These are phyloP conservation scores for Microcebus tavaratra DNA, from an alignment of 2,113 vertebrate species.

Conservation along the genomic window DNA sequence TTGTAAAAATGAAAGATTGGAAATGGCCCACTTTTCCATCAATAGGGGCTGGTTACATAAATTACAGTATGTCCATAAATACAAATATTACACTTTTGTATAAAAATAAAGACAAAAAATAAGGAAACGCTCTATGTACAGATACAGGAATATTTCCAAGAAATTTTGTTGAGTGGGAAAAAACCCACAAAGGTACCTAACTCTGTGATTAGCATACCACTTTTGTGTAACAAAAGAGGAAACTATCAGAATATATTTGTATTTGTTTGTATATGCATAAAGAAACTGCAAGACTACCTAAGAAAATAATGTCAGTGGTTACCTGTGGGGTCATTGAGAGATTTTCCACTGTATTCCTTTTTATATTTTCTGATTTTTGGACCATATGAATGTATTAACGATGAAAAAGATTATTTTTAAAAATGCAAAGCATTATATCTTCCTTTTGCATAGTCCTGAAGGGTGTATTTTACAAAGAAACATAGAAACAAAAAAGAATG, in stretches of 20 bases:
- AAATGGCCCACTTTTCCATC: neutral
- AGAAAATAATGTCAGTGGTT: neutral
- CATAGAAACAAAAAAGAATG: neutral
- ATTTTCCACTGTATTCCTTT: neutral
- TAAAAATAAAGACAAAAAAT: neutral
- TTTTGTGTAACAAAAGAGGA: neutral
- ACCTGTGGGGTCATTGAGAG: neutral
- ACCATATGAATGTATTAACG: neutral
- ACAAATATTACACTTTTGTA: neutral
- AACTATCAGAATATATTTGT: neutral
- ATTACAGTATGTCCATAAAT: neutral
- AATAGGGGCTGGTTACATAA: neutral
- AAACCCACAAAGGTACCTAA: neutral
- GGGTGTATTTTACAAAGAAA: conserved; percentile 10
- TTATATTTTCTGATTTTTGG: neutral
- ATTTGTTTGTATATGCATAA: neutral
- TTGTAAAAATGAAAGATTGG: neutral
- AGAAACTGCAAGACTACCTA: neutral
- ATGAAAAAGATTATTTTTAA: neutral
- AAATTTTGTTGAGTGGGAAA: neutral
- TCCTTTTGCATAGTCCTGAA: neutral
- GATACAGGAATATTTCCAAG: neutral
- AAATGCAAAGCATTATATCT: neutral
- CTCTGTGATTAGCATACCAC: neutral
- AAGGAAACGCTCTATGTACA: neutral